Percentiles rank a stretch among this genome's conserved stretches.
phyloP scores from a whole-genome alignment of 2,113 vertebrate genomes.

The Prunella himalayana region DNA sequence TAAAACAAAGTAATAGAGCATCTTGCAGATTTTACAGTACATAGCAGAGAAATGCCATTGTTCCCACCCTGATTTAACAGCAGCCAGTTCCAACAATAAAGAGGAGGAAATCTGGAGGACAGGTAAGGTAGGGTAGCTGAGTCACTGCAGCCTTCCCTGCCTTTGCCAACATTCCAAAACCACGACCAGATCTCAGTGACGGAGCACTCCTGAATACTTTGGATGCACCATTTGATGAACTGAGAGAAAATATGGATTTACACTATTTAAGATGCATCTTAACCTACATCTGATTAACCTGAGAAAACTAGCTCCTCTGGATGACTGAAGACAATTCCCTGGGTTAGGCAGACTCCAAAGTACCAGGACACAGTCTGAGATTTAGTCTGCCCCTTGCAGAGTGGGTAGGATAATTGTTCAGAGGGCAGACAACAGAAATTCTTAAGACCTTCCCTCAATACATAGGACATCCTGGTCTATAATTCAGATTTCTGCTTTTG shows the following conservation, averaged over 20 bases:
- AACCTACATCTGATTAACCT: not conserved
- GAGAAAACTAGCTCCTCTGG: not conserved
- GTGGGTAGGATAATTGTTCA: not conserved
- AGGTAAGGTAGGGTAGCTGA: not conserved
- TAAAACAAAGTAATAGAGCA: not conserved
- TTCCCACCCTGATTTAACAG: not conserved
- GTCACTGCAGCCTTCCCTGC: not conserved
- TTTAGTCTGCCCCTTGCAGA: not conserved
- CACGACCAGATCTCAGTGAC: not conserved
- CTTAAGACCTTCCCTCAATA: not conserved
- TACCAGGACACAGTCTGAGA: not conserved
- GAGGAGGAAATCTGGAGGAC: not conserved
- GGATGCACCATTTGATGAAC: not conserved
- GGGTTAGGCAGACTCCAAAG: not conserved
- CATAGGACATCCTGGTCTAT: not conserved
- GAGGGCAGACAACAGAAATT: not conserved
- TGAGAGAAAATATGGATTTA: not conserved
- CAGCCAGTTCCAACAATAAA: not conserved
- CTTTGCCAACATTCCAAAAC: not conserved
- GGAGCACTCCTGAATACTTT: not conserved
- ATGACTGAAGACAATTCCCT: not conserved
- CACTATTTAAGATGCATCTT: not conserved
- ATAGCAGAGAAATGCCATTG: not conserved
- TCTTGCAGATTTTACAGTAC: not conserved
- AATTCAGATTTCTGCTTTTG: not conserved